phyloP scores from a whole-genome alignment of 92 coral and sea anemone genomes.

The Isaurus tuberculatus region DNA sequence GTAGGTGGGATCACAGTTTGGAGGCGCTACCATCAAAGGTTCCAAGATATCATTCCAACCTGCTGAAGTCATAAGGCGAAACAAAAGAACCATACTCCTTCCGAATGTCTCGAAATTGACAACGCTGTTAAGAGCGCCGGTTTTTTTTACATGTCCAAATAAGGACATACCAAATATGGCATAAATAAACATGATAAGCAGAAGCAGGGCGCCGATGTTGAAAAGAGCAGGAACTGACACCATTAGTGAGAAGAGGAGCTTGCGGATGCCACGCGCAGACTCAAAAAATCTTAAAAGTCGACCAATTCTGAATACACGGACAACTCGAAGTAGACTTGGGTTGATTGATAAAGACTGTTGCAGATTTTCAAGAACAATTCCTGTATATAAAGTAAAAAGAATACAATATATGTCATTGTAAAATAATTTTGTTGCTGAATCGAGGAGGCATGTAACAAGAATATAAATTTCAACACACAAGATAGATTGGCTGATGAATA shows the following conservation, averaged over 20 bases:
- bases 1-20: conserved; percentile 88
- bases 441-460: not conserved
- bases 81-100: conserved; percentile 80
- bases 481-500: not conserved
- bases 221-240: conserved; percentile 90
- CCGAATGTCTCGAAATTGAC: conserved; percentile 95
- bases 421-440: not conserved
- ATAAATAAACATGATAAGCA: conserved; percentile 89
- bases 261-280: conserved; percentile 94
- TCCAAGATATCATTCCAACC: conserved; percentile 97
- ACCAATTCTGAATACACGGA: conserved; percentile 90
- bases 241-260: conserved; percentile 81
- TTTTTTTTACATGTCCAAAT: conserved; percentile 89
- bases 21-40: conserved; percentile 87
- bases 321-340: conserved; percentile 89
- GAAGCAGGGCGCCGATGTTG: conserved; percentile 91
- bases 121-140: conserved; percentile 89
- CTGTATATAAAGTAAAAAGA: conserved; percentile 46
- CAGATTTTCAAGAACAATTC: conserved; percentile 72
- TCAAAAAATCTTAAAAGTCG: conserved; percentile 90
- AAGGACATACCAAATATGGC: conserved; percentile 94
- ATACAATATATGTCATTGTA: not conserved
- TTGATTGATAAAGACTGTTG: conserved; percentile 71
- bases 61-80: conserved; percentile 95
- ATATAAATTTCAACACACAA: not conserved